A percentile compares a stretch with the other conserved stretches of the same genome.
Evolutionary conservation across 1,140 invertebrate species (phyloP).

Genomic region (Epicauta chinensis): DNA sequence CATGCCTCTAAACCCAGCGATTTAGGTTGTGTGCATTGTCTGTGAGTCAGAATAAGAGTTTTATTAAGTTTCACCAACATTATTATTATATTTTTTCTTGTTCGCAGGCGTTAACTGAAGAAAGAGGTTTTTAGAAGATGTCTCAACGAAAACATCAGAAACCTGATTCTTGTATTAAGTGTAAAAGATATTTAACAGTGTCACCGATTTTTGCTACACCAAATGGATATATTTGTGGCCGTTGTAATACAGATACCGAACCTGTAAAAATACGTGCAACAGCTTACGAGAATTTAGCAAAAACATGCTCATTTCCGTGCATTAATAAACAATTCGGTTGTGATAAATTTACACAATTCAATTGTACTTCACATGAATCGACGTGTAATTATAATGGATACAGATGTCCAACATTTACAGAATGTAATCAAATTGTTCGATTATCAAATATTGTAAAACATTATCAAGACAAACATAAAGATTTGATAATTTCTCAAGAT

Average conservation of each 20-base stretch:
- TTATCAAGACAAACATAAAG: slow-evolving; percentile 19
- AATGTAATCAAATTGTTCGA: slow-evolving; percentile 21
- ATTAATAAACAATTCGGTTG: slow-evolving; percentile 13
- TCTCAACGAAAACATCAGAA: no score
- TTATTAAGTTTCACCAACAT: no score
- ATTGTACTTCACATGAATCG: slow-evolving; percentile 16
- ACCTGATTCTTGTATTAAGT: no score
- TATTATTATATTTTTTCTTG: no score
- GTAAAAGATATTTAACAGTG: no score
- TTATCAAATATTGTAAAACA: slow-evolving; percentile 20
- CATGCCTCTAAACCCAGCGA: no score
- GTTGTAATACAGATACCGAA: slow-evolving; percentile 5
- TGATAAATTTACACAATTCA: slow-evolving; percentile 5
- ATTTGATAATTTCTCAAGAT: slow-evolving; percentile 15
- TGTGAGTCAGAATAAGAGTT: no score
- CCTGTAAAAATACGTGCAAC: neutral
- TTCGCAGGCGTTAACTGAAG: no score
- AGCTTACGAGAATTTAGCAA: slow-evolving; percentile 14
- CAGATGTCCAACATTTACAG: slow-evolving; percentile 4
- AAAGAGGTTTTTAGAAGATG: no score
- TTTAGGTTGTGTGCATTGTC: no score
- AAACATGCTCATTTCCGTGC: slow-evolving; percentile 18
- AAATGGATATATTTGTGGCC: slow-evolving; percentile 9
- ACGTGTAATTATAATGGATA: slow-evolving; percentile 6
- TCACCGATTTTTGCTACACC: no score